Conservation (phyloP, 2,113 vertebrate species). For the Pseudopodoces humilis region DNA sequence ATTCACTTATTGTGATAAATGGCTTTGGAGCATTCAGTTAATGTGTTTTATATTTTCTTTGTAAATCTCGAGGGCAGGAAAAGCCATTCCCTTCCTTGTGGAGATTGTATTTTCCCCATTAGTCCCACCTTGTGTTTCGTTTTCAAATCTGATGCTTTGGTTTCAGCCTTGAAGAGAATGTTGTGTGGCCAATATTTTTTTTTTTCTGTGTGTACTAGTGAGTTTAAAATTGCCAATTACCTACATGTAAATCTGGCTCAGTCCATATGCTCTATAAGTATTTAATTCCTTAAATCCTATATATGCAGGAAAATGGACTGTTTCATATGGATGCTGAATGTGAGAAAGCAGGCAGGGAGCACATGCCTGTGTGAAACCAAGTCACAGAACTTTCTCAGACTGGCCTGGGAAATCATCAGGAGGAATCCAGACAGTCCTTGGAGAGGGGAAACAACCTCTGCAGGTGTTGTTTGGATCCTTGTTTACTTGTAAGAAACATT, state of each 20-base stretch:
- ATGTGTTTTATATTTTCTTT: background rate
- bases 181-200: background rate
- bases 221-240: background rate
- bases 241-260: background rate
- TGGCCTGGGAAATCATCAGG: too few species aligned
- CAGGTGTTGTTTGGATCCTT: too few species aligned
- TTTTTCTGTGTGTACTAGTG: accelerated
- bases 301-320: background rate
- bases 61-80: background rate
- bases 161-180: background rate
- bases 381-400: too few species aligned
- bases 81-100: background rate
- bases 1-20: background rate
- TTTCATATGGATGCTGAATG: background rate
- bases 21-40: background rate
- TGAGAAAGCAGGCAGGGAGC: too few species aligned
- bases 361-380: too few species aligned
- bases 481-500: too few species aligned
- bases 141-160: background rate
- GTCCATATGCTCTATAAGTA: background rate
- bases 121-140: background rate
- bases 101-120: accelerated
- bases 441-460: too few species aligned
- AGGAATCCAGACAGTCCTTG: too few species aligned
- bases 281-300: background rate